phyloP scores from a whole-genome alignment of 2,113 vertebrate species.

The Phylloscopus trochiloides region DNA sequence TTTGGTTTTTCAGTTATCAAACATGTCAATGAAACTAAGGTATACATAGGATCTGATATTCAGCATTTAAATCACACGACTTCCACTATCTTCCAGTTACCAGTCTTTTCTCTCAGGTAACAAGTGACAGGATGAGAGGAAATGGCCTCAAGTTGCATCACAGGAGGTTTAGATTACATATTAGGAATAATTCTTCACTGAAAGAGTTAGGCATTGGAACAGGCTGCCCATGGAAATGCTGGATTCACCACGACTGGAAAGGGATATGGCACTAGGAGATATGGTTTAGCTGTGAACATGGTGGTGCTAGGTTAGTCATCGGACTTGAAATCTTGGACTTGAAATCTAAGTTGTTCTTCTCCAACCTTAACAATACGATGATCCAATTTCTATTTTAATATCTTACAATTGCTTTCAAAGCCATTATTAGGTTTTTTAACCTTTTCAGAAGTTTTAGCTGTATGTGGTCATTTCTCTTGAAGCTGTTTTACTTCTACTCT shows the following conservation, averaged over 20 bases:
- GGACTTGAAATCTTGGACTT: background rate
- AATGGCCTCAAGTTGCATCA: background rate
- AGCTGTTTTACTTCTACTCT: background rate
- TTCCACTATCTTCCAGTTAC: background rate
- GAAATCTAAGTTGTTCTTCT: background rate
- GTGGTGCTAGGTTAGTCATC: background rate
- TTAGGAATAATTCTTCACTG: background rate
- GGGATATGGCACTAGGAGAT: too few relatives aligned
- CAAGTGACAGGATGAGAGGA: background rate
- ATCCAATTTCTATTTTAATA: background rate
- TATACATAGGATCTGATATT: background rate
- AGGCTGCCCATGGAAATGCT: background rate
- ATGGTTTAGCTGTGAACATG: rapidly evolving
- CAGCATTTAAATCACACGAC: background rate
- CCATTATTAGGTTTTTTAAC: background rate
- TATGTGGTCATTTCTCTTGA: background rate
- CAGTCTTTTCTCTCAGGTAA: background rate
- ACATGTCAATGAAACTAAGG: background rate
- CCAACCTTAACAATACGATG: rapidly evolving
- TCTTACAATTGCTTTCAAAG: background rate
- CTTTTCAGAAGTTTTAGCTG: background rate
- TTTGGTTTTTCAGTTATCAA: background rate
- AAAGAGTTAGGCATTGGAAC: background rate
- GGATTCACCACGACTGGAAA: background rate
- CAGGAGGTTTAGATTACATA: background rate